These are phyloP conservation scores for Helicoverpa zea DNA, from an alignment of 1,140 invertebrate genomes.

Conservation along the genomic window DNA sequence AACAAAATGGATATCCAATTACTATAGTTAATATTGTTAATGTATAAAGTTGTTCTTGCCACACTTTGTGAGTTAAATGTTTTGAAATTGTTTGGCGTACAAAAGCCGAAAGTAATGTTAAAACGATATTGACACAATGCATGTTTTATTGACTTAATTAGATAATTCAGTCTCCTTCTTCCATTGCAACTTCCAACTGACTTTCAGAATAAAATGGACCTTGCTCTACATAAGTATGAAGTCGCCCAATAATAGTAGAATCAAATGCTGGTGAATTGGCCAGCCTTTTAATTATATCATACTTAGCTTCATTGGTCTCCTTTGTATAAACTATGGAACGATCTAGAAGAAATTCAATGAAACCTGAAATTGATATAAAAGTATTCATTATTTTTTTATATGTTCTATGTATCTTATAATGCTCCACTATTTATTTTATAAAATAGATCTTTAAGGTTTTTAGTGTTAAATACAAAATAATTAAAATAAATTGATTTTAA, in stretches of 20 bases:
- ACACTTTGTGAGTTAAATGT: not conserved
- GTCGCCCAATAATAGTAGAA: conserved; percentile 86
- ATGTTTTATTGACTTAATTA: conserved; percentile 15
- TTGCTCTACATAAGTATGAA: conserved; percentile 90
- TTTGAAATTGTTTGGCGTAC: not conserved
- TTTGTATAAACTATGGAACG: conserved; percentile 90
- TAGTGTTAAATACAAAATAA: conserved; percentile 3
- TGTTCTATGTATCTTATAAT: not conserved
- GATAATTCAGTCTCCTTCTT: conserved; percentile 82
- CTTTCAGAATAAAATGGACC: conserved; percentile 91
- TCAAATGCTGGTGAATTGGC: conserved; percentile 90
- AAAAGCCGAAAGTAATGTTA: no score
- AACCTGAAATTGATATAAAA: conserved; percentile 81
- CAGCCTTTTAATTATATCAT: conserved; percentile 90
- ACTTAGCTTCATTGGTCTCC: conserved; percentile 92
- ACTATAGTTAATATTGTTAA: no score
- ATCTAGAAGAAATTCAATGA: conserved; percentile 92
- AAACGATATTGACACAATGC: not conserved
- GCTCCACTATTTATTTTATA: not conserved
- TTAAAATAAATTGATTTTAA: not conserved
- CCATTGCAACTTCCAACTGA: conserved; percentile 90
- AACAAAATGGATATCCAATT: not conserved
- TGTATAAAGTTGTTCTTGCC: not conserved
- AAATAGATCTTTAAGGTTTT: not conserved
- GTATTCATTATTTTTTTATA: conserved; percentile 11